Percentiles rank a stretch among this genome's conserved stretches.
Conservation (phyloP, 2,888 invertebrate genomes). For the Apantesis nais region DNA sequence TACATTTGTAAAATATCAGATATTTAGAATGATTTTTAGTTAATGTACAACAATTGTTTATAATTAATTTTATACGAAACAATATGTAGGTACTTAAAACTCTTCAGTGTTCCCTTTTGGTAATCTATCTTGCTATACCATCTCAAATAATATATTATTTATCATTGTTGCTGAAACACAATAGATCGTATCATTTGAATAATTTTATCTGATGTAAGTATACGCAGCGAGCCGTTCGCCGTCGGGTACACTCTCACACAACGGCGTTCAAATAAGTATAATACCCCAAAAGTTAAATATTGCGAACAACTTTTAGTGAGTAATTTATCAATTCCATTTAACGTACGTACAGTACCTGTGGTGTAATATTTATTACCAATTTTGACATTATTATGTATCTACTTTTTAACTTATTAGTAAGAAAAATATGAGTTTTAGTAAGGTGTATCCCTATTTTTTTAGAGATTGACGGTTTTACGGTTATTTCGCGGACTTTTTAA, state of each 20-base stretch:
- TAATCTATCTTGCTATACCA: background rate
- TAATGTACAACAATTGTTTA: background rate
- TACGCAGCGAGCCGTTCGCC: slow-evolving; percentile 59
- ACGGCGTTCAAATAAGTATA: slow-evolving; percentile 4
- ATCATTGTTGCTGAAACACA: slow-evolving; percentile 81
- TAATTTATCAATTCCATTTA: background rate
- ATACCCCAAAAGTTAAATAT: background rate
- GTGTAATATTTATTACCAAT: background rate
- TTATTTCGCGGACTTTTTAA: background rate
- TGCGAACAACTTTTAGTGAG: no score
- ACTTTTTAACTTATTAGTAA: no score
- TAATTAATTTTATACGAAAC: background rate
- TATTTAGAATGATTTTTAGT: background rate
- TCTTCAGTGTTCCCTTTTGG: background rate
- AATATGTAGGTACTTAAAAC: background rate
- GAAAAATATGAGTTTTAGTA: no score
- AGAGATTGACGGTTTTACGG: no score
- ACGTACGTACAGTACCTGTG: background rate
- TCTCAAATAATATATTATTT: background rate
- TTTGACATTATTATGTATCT: no score
- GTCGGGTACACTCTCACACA: slow-evolving; percentile 41
- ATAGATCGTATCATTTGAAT: slow-evolving; percentile 84
- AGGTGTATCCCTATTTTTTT: no score
- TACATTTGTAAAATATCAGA: background rate
- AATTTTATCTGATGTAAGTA: slow-evolving; percentile 81